These are phyloP conservation scores for Drosophila peninsularis DNA, from an alignment of 2,888 invertebrate genomes.

Conservation along the genomic window DNA sequence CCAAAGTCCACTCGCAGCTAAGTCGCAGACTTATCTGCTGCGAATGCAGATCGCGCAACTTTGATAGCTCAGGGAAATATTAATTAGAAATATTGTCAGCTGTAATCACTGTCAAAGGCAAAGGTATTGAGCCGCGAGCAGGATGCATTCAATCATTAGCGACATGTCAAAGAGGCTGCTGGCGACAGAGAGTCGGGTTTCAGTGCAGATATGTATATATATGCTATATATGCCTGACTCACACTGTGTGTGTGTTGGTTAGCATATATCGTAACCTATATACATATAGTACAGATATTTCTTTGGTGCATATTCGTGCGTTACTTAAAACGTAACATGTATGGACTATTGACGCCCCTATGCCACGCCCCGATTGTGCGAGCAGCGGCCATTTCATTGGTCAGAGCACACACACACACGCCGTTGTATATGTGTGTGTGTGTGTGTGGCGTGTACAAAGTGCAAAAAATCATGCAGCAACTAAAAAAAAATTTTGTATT, in stretches of 20 bases:
- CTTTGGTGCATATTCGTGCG: conserved; percentile 28
- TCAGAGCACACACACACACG: conserved; percentile 32
- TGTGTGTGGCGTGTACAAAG: conserved; percentile 2
- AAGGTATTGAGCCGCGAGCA: not conserved
- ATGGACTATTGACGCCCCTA: conserved; percentile 34
- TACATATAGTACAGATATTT: not conserved
- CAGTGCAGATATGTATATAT: not conserved
- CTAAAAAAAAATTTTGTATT: conserved; percentile 41
- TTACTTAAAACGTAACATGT: conserved; percentile 12
- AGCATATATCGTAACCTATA: conserved; percentile 9
- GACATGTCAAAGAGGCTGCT: conserved; percentile 23
- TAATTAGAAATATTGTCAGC: conserved; percentile 33
- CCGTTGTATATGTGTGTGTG: not conserved
- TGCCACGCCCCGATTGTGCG: conserved; percentile 66
- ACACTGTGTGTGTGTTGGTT: not conserved
- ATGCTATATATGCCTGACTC: not conserved
- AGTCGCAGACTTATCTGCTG: not conserved
- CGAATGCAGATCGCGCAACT: conserved; percentile 4
- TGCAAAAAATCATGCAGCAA: conserved; percentile 37
- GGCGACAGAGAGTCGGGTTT: not conserved
- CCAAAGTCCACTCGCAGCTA: not conserved
- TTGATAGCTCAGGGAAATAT: conserved; percentile 2
- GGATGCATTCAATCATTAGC: conserved; percentile 43
- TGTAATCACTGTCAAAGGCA: conserved; percentile 13
- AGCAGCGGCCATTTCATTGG: conserved; percentile 67